Evolutionary conservation across 2,113 vertebrate genomes (phyloP).

Genomic region (Origma solitaria): DNA sequence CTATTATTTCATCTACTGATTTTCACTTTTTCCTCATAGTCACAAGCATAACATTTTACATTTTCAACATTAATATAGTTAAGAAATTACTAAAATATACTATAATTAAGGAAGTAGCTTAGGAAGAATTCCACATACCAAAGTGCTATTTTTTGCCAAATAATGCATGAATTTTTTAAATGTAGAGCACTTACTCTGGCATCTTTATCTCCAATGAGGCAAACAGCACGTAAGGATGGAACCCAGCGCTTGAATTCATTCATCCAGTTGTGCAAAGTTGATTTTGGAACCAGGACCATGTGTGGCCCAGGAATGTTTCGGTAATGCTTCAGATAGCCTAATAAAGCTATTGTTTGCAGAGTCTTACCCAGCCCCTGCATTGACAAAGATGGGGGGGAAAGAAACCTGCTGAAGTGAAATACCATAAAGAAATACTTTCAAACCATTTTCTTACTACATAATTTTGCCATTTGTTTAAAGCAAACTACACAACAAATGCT

Average conservation of each 20-base stretch:
- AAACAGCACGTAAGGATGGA: slow-evolving; percentile 83
- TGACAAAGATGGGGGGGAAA: background rate
- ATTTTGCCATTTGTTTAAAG: background rate
- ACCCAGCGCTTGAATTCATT: slow-evolving; percentile 91
- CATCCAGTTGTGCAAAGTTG: slow-evolving; percentile 91
- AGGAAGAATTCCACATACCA: background rate
- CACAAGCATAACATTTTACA: background rate
- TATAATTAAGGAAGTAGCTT: background rate
- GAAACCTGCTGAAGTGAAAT: background rate
- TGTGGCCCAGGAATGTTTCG: slow-evolving; percentile 88
- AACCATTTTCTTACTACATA: background rate
- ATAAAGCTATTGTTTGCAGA: slow-evolving; percentile 85
- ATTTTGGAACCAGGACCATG: slow-evolving; percentile 91
- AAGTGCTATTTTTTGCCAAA: background rate
- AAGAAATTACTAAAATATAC: background rate
- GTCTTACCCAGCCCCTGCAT: slow-evolving; percentile 88
- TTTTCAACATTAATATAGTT: background rate
- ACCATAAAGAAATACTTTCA: background rate
- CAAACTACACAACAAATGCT: background rate
- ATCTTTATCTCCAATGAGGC: slow-evolving; percentile 87
- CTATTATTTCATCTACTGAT: background rate
- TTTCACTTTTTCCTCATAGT: background rate
- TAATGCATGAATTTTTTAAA: background rate
- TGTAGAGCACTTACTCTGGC: slow-evolving; percentile 75
- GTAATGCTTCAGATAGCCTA: slow-evolving; percentile 89